Evolutionary conservation across 2,113 vertebrate species (phyloP).

Genomic region (Microtus ochrogaster): DNA sequence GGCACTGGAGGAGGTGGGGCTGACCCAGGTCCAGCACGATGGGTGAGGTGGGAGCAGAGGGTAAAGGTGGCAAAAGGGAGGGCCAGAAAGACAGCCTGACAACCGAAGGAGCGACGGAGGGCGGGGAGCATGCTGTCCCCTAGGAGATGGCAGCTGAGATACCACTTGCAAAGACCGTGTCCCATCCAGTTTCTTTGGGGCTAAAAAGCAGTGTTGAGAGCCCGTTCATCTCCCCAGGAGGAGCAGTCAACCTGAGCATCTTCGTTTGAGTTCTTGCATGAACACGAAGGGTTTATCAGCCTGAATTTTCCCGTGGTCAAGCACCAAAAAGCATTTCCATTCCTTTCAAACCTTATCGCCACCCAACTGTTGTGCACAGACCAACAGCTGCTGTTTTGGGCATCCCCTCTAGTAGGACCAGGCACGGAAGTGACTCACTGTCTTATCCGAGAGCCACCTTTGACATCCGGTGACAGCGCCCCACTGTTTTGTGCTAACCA

Average conservation of each 20-base stretch:
- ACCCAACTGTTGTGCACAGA: fast-evolving
- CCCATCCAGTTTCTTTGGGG: neutral
- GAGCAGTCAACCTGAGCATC: too few species aligned
- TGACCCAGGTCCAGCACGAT: neutral
- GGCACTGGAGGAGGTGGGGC: neutral
- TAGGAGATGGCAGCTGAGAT: neutral
- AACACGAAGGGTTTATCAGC: neutral
- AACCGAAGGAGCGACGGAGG: neutral
- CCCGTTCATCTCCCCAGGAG: too few species aligned
- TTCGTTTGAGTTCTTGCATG: neutral
- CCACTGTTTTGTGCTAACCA: neutral
- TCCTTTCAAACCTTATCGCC: too few species aligned
- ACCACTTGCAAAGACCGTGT: neutral
- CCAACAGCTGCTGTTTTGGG: neutral
- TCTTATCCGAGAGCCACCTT: neutral
- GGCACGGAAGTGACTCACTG: fast-evolving
- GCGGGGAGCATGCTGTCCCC: neutral
- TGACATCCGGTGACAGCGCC: neutral
- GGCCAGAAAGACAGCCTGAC: neutral
- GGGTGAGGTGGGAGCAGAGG: neutral
- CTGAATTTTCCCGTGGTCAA: neutral
- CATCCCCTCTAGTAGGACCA: fast-evolving
- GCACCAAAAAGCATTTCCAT: neutral
- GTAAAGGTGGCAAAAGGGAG: neutral
- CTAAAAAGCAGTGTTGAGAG: neutral